phyloP scores from a whole-genome alignment of 2,888 invertebrate genomes.

The Caenorhabditis afra region DNA sequence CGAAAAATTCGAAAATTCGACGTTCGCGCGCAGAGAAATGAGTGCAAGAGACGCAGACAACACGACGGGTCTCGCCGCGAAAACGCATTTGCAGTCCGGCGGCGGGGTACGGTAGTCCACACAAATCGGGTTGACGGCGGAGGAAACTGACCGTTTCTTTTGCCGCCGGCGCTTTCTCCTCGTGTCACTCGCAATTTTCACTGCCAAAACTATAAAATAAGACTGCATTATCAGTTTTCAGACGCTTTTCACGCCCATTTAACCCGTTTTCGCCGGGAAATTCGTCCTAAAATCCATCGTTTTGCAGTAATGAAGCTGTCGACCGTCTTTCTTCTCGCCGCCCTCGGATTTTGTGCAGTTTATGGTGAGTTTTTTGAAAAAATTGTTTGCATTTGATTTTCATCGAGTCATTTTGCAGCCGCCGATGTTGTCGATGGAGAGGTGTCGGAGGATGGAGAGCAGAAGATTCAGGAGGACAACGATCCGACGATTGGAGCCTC shows the following conservation, averaged over 20 bases:
- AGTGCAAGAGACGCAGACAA: constrained; percentile 30
- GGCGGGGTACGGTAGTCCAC: constrained; percentile 53
- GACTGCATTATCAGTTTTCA: no score
- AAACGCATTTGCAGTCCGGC: constrained; percentile 49
- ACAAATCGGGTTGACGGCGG: constrained; percentile 48
- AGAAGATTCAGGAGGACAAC: constrained; percentile 80
- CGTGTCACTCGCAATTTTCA: not conserved
- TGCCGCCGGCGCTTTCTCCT: not conserved
- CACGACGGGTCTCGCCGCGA: constrained; percentile 55
- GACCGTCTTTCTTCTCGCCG: constrained; percentile 46
- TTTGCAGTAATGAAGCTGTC: constrained; percentile 62
- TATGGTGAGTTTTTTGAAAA: constrained; percentile 33
- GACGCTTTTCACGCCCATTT: constrained; percentile 6
- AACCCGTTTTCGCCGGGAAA: not conserved
- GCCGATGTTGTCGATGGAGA: constrained; percentile 76
- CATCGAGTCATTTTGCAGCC: constrained; percentile 33
- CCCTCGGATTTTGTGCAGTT: constrained; percentile 54
- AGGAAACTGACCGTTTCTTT: constrained; percentile 35
- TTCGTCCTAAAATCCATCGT: not conserved
- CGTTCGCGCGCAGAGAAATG: no score
- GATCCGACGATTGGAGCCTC: constrained; percentile 85
- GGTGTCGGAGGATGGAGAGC: constrained; percentile 73
- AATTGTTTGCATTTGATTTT: not conserved
- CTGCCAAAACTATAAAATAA: not conserved
- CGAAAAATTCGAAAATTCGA: no score